Base-by-base conservation (phyloP, 2,797 vertebrate genomes). In the Spinibarbus caldwelli region DNA sequence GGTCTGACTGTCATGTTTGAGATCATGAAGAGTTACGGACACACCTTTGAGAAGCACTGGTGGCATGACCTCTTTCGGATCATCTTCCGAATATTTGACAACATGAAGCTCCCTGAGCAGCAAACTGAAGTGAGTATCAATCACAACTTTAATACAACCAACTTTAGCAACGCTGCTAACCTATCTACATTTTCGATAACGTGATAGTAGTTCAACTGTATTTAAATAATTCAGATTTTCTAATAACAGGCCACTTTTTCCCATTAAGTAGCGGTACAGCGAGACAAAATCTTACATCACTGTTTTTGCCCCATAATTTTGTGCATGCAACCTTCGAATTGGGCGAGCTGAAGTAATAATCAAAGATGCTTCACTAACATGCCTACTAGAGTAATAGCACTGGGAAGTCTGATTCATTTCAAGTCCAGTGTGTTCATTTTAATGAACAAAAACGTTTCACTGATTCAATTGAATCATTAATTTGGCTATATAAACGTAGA, bases 1-100 rank as follows among this genome's bases (percentile, higher is more conserved):
- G 97, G 97, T 31, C 95, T 99, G 87, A 99, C 98, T 0, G 98
- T 99, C 88, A 99, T 99, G 98, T 99, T 99, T 91, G 98, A 99
- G 94, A 99, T 99, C 90, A 99, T 99, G 97, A 99, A 99, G 93
- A 99, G 97, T 89, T 99, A 99, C 0, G 98, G 98, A 8, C 95
- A 96, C 89, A 97, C 97, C 23, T 99, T 98, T 87, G 97, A 99
- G 92, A 97, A 97, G 82, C 98, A 99, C 83, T 99, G 98, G 98
- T 99, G 98, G 98, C 97, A 99, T 73, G 98, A 99, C 92, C 95
- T 99, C 79, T 99, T 99, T 91, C 94, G 98, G 88, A 98, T 99
- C 23, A 96, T 98, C 83, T 99, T 99, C 92, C 95, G 97, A 67
- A 99, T 99, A 93, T 99, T 99, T 83, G 97, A 99, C 93, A 99